Conservation (phyloP, 1,140 invertebrate genomes). For the Saccostrea echinata region DNA sequence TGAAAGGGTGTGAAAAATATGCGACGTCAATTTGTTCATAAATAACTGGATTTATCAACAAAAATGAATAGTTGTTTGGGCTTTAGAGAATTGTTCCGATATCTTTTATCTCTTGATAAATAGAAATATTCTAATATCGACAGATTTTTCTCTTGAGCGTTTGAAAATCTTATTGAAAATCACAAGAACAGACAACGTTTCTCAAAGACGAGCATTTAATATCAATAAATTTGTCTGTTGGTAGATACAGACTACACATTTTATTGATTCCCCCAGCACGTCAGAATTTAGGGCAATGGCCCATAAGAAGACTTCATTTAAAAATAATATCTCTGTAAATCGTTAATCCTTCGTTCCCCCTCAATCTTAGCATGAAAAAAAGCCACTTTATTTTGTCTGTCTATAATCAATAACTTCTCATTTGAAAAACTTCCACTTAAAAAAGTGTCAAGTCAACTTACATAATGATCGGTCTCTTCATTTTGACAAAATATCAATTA, state of each 20-base stretch:
- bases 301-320: background rate
- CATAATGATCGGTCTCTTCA: no score
- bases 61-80: background rate
- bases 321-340: background rate
- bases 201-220: constrained; percentile 1
- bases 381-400: background rate
- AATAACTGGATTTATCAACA: background rate
- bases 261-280: background rate
- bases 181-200: constrained; percentile 23
- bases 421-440: background rate
- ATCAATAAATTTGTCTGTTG: constrained; percentile 30
- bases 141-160: constrained; percentile 8
- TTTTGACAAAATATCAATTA: background rate
- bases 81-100: background rate
- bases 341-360: background rate
- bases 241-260: background rate
- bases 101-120: constrained; percentile 14
- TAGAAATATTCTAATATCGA: constrained; percentile 31
- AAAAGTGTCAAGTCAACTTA: no score
- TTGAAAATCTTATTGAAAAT: constrained; percentile 18
- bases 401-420: background rate
- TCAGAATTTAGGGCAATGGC: background rate
- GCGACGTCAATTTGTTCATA: background rate
- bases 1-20: background rate
- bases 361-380: background rate